Evolutionary conservation across 2,888 invertebrate genomes (phyloP).

Genomic region (Microctonus brassicae): DNA sequence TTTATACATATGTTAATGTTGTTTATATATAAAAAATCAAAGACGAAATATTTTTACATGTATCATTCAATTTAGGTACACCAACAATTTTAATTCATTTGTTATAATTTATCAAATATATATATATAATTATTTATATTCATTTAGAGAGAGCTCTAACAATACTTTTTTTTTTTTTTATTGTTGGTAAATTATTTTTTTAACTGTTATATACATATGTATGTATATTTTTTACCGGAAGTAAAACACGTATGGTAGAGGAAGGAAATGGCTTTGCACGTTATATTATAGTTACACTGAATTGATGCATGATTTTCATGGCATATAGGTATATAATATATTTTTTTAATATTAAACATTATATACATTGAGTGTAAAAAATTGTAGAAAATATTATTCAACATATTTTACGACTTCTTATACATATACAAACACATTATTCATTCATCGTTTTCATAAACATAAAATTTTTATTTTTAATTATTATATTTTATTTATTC

Average conservation of each 20-base stretch:
- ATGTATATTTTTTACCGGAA: slow-evolving; percentile 56
- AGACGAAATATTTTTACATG: background rate
- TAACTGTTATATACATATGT: slow-evolving; percentile 31
- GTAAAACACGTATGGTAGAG: slow-evolving; percentile 55
- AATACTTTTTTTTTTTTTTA: slow-evolving; percentile 22
- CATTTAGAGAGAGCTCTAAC: slow-evolving; percentile 41
- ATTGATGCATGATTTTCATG: slow-evolving; percentile 7
- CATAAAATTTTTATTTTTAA: background rate
- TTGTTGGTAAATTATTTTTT: slow-evolving; percentile 4
- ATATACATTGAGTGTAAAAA: too few relatives aligned
- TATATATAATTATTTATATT: slow-evolving; percentile 4
- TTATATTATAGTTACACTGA: slow-evolving; percentile 53
- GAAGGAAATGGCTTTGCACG: slow-evolving; percentile 56
- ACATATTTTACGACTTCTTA: slow-evolving; percentile 10
- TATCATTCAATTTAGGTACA: background rate
- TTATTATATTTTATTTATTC: too few relatives aligned
- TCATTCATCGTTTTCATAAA: background rate
- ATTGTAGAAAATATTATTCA: too few relatives aligned
- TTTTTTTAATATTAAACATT: too few relatives aligned
- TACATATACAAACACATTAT: background rate
- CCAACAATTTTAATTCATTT: too few relatives aligned
- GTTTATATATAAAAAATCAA: too few relatives aligned
- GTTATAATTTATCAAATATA: too few relatives aligned
- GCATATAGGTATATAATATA: background rate
- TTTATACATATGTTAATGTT: too few relatives aligned